Evolutionary conservation across 2,113 vertebrate genomes (phyloP), one percentile per base, ranked within the genome.

Genomic region (Cromileptes altivelis): DNA sequence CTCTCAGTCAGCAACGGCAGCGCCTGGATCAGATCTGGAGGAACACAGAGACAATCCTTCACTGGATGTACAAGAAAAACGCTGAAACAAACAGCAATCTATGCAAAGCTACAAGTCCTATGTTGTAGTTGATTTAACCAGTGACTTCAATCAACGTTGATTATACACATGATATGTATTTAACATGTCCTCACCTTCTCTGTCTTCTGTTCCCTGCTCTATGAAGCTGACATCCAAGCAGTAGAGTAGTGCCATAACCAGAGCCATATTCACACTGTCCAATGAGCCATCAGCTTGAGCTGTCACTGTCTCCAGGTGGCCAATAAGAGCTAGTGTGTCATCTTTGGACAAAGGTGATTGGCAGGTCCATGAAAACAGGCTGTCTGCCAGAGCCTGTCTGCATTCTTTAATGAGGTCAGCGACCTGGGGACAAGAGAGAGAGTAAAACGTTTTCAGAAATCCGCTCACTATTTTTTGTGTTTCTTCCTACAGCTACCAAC

Each of bases 361-460:
- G 88, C 98, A 99, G n/a, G 98, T 96, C 98, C 98, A 99, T 33
- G 95, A 95, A 93, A 99, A 99, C 52, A 99, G 94, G 85, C 97
- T 97, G 88, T 99, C 98, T 62, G 98, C 97, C 77, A 99, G 91
- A 17, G 98, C 96, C 83, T 97, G 97, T 12, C 96, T 94, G 82
- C 97, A 97, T 74, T 99, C 98, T 90, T 96, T 98, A 91, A 99
- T 97, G 81, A 99, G 96, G 87, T 98, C 98, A 21, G 97, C 95
- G 81, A 99, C 98, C 98, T 99, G 86, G 19, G 72, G 58, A 78
- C 7, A 65, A 62, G 49, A 65, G 4, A 42, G 23, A 4, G 18
- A 76, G 15, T 33, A 33, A 70, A 40, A 60, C 1, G 7, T 4
- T 40, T 25, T 64, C 19, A 4, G 27, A 9, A 23, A 33, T 57